Base-by-base conservation (phyloP, 2,888 invertebrate genomes). In the Sminthurides aquaticus region DNA sequence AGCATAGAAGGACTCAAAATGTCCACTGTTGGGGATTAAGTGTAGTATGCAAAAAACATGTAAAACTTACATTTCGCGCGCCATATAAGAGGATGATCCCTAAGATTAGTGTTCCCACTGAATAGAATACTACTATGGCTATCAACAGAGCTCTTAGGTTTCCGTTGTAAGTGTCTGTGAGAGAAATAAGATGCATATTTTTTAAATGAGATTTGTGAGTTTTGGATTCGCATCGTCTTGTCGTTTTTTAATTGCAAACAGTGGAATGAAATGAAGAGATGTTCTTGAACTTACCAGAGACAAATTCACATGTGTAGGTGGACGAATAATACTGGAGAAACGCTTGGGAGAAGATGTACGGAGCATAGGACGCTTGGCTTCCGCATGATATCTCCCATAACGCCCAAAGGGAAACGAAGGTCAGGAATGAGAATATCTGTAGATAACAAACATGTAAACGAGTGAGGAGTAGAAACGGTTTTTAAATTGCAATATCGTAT, bases 81-180 rank as follows among this genome's bases (percentile, higher is more conserved):
- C 57, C 63, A 26, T 49, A 8, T 20, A 63, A 57, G 5, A 63
- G 24, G 49, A 63, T 57, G 57, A 63, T 28, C 18, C 57, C 57
- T 1, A 63, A 28, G 24, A 63, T 49, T 8, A 57, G n/a, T 3
- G 27, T 63, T 1, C 63, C 63, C 1, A 63, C 3, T n/a, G 22
- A 57, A 49, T 63, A 63, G 22, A 57, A 63, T 5, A 63, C n/a
- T 3, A 43, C 56, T 11, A 63, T 24, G 26, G 20, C 28, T 24
- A 55, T 54, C 2, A 62, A 43, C 11, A 62, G 43, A 24, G 2
- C 18, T 22, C 28, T 57, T 22, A 29, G 3, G 28, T 5, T 15
- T 34, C 43, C 43, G 43, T 34, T 34, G 15, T 34, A 15, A 15
- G 43, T 34, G 8, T 29, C 57, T 57, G 57, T n/a, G 28, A 57